Percentiles rank a stretch among this genome's conserved stretches.
Conservation (phyloP, 2,888 invertebrate species). For the Fabriciana adippe region DNA sequence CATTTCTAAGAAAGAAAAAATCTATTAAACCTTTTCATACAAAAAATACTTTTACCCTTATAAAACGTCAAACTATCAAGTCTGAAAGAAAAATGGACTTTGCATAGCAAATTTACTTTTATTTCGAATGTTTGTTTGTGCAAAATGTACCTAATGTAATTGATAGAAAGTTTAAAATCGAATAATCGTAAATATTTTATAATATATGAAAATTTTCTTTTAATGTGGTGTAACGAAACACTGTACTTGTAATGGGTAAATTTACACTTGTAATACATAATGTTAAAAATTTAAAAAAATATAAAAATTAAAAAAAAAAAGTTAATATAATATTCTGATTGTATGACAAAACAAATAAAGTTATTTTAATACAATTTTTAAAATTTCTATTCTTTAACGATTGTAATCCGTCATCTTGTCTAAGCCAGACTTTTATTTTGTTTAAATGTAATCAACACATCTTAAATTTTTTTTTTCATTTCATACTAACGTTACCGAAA, state of each 20-base stretch:
- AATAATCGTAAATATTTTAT: constrained; percentile 13
- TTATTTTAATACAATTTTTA: no score
- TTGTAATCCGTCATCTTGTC: no score
- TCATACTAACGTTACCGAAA: not conserved
- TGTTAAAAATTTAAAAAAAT: no score
- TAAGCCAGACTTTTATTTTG: no score
- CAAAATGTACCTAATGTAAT: constrained; percentile 4
- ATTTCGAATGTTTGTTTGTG: constrained; percentile 1
- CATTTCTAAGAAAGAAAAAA: constrained; percentile 6
- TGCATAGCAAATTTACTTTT: constrained; percentile 31
- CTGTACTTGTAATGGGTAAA: constrained; percentile 15
- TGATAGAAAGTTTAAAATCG: constrained; percentile 18
- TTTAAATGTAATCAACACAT: no score
- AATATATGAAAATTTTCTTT: constrained; percentile 28
- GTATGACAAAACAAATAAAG: no score
- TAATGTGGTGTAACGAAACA: constrained; percentile 26
- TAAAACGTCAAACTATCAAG: constrained; percentile 38
- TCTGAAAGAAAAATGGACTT: constrained; percentile 37
- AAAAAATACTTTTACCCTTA: constrained; percentile 33
- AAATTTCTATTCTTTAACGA: no score
- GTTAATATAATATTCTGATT: no score
- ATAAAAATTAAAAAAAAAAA: no score
- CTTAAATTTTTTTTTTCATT: no score
- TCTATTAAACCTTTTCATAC: constrained; percentile 22
- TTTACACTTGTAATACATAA: not conserved